A percentile compares a stretch with the other conserved stretches of the same genome.
Evolutionary conservation across 2,797 vertebrate genomes (phyloP).

Genomic region (Enteromius anoplus): DNA sequence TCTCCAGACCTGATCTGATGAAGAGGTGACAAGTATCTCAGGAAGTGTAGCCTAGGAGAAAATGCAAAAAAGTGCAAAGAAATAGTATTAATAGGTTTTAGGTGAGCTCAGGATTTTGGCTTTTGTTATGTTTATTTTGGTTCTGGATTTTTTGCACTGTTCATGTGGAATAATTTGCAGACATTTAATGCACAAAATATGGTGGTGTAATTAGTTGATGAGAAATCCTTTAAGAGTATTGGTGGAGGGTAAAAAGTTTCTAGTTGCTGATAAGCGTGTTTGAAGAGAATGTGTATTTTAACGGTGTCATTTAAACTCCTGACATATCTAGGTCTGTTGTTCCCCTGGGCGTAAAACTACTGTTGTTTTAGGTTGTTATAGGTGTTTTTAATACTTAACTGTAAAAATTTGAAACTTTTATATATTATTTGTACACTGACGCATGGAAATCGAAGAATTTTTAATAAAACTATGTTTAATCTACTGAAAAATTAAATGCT

Average conservation of each 20-base stretch:
- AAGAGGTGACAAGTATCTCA: background rate
- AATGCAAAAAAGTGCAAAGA: background rate
- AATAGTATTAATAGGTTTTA: background rate
- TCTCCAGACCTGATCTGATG: constrained; percentile 56
- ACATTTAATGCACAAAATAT: background rate
- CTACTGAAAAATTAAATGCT: background rate
- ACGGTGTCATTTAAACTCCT: background rate
- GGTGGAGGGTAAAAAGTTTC: background rate
- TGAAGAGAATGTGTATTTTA: background rate
- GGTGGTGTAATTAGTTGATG: background rate
- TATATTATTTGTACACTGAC: background rate
- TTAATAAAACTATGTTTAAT: constrained; percentile 21
- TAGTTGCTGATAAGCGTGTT: background rate
- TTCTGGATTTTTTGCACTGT: background rate
- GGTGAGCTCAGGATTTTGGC: background rate
- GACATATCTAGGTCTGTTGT: constrained; percentile 14
- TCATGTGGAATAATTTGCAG: background rate
- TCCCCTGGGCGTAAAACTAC: background rate
- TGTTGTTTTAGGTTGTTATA: background rate
- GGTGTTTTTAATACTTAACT: background rate
- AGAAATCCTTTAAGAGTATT: background rate
- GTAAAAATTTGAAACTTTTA: background rate
- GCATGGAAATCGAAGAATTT: background rate
- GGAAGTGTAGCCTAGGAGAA: background rate
- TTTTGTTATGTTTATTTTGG: background rate